Evolutionary conservation across 1,140 invertebrate species (phyloP), one percentile per base, ranked within the genome.

Genomic region (Triops cancriformis): DNA sequence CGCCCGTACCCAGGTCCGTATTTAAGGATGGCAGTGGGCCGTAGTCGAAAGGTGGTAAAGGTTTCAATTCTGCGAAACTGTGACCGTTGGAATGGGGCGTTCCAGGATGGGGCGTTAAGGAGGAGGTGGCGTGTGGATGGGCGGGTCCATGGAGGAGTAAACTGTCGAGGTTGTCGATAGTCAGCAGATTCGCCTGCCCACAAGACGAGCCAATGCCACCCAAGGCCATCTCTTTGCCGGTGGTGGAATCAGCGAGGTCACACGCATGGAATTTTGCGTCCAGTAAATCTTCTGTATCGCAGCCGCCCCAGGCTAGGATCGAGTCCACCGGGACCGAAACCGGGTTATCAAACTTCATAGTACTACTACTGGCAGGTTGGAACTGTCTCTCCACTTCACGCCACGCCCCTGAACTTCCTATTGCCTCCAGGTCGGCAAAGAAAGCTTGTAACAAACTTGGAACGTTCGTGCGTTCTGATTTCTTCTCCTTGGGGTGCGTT

Each of bases 1-100:
- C 18, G 51, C 51, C 51, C 18, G 51, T 64, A 64, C 51, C 23
- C 51, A 64, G n/a, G 51, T 64, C 51, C 1, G 51, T 64, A 23
- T 5, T 64, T 64, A 64, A 18, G 9, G 51, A 18, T n/a, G 51
- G 51, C 51, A 64, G 51, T 10, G 51, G 51, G 14, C 91, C 91
- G 18, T 92, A 93, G 12, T 82, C 80, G 84, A 94, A 94, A 0
- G 93, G 93, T n/a, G 73, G 0, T 78, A 96, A 85, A 0, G 94
- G 94, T 83, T 95, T 95, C 73, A 95, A 86, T 82, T 95, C 93
- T 5, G 93, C 92, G 45, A 94, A 87, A 10, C 84, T 88, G 14
- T 87, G 86, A 79, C 87, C 87, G 82, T 1, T 76, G 77, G 77
- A 41, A 78, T 64, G 51, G 77, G 31, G 79, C 45, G 79, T 79